A percentile compares a stretch with the other conserved stretches of the same genome.
Evolutionary conservation across 2,113 vertebrate species (phyloP).

Genomic region (Pelecanoides urinatrix): DNA sequence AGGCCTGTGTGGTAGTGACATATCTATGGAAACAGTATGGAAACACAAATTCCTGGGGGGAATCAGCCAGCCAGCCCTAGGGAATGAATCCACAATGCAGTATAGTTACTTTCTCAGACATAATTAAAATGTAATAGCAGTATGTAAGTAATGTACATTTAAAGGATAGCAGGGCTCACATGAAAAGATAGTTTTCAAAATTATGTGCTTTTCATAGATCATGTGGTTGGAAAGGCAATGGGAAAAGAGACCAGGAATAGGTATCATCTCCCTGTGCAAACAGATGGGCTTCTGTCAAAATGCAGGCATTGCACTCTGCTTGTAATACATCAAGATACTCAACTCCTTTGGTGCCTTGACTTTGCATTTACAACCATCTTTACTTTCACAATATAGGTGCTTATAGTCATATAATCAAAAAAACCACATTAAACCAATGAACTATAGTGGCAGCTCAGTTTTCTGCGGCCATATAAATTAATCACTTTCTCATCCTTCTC

Average conservation of each 20-base stretch:
- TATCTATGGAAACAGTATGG: not conserved
- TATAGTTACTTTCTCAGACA: not conserved
- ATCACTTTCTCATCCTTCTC: not conserved
- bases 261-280: not conserved
- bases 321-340: not conserved
- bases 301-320: not conserved
- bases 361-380: not conserved
- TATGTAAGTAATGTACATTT: not conserved
- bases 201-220: not conserved
- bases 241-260: not conserved
- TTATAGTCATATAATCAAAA: not conserved
- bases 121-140: not conserved
- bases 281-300: not conserved
- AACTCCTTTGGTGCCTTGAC: not conserved
- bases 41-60: not conserved
- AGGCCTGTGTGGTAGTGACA: not conserved
- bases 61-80: not conserved
- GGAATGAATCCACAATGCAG: not conserved
- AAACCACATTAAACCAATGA: not conserved
- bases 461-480: constrained; percentile 30
- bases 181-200: not conserved
- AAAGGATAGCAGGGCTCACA: not conserved
- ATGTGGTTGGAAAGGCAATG: not conserved
- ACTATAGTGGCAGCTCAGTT: not conserved
- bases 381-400: not conserved